Evolutionary conservation across 2,888 invertebrate species (phyloP), one percentile per base, ranked within the genome.

Genomic region (Dryocosmus kuriphilus): DNA sequence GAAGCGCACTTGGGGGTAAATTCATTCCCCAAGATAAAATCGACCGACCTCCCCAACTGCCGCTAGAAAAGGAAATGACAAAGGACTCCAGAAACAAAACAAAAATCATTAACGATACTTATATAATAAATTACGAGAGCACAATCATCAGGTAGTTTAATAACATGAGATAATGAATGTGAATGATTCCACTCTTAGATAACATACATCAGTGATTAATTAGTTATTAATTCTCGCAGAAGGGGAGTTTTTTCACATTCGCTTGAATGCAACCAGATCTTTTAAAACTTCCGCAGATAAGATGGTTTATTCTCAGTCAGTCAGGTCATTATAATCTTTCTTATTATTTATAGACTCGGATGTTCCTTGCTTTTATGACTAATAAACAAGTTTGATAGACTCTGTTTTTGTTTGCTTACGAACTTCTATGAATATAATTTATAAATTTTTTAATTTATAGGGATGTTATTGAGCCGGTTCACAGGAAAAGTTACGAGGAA

Each of bases 1-100:
- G 55, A 71, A 71, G 71, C 14, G 16, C 65, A 30, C 30, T 51
- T 71, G 24, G 32, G 32, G 71, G 46, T 71, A 30, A 71, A 14
- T 55, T 51, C 71, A 32, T 30, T 32, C 22, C 41, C 32, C n/a
- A n/a, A 14, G 65, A 38, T 65, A 41, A 30, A 51, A 71, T 71
- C 27, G 51, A 71, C 51, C 71, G 71, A 65, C 71, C 30, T 51
- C 46, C 32, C 51, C 71, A 55, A 55, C 51, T 71, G 22, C 14
- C 11, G 51, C n/a, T 55, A 51, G 30, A 51, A n/a, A 51, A 32
- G 2, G 11, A 3, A 30, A 46, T 30, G 30, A 71, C 71, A 71
- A 71, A 51, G 51, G 30, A 71, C 16, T 51, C 30, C 0, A 51
- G 11, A 32, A 30, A 32, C 30, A 55, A 71, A 30, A 51, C n/a